Evolutionary conservation across 2,113 vertebrate species (phyloP).

Genomic region (Siniperca knerii): DNA sequence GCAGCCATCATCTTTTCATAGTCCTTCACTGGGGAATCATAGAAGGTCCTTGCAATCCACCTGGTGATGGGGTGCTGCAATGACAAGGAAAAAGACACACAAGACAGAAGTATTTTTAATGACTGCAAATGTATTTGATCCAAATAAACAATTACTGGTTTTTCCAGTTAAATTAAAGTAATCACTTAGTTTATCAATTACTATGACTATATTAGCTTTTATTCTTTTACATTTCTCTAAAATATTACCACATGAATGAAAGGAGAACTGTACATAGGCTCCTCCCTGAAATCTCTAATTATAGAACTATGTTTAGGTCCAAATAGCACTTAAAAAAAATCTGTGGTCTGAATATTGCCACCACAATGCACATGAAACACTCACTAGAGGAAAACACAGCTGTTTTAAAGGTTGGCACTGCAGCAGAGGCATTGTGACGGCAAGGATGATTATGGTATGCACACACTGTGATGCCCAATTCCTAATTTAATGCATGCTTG

Average conservation of each 20-base stretch:
- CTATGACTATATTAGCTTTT: background rate
- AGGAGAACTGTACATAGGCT: background rate
- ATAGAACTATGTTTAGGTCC: background rate
- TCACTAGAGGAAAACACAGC: background rate
- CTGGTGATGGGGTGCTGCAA: constrained; percentile 94
- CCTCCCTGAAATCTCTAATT: background rate
- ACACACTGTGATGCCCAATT: background rate
- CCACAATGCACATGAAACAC: background rate
- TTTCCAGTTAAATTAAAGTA: background rate
- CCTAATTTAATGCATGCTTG: background rate
- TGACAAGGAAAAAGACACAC: background rate
- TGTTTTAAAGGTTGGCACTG: background rate
- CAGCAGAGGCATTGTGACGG: background rate
- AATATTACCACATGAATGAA: background rate
- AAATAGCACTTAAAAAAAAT: background rate
- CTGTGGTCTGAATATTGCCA: background rate
- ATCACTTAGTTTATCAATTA: background rate
- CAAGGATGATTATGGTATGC: no score
- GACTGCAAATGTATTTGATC: background rate
- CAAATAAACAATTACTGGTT: background rate
- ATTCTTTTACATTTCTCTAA: background rate
- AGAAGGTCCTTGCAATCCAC: constrained; percentile 87
- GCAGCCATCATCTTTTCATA: constrained; percentile 93
- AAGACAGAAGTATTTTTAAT: background rate
- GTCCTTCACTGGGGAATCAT: constrained; percentile 89